phyloP scores from a whole-genome alignment of 2,797 vertebrate genomes.

The Enteromius anoplus region DNA sequence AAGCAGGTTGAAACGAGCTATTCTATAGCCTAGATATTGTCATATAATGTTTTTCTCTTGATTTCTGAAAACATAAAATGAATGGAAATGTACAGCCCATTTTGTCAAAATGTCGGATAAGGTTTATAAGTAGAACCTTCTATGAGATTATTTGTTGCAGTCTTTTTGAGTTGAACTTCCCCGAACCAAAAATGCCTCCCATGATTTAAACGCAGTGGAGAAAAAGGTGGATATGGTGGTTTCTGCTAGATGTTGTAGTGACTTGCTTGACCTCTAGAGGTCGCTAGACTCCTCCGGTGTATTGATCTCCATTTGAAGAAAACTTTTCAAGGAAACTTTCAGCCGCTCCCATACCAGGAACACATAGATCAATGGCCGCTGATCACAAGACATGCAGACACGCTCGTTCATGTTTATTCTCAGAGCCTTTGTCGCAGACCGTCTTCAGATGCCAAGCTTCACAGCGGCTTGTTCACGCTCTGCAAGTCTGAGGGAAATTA shows the following conservation, averaged over 20 bases:
- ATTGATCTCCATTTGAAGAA: constrained; percentile 29
- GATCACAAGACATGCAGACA: constrained; percentile 43
- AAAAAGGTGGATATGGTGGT: background rate
- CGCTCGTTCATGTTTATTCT: constrained; percentile 46
- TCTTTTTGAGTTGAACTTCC: background rate
- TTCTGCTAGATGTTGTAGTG: background rate
- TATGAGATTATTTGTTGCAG: too few relatives aligned
- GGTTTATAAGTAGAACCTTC: background rate
- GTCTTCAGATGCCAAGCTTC: constrained; percentile 51
- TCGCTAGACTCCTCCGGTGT: constrained; percentile 51
- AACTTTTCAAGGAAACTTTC: constrained; percentile 46
- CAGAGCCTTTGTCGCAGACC: constrained; percentile 44
- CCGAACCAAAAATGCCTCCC: background rate
- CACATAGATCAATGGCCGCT: constrained; percentile 38
- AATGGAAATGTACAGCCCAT: background rate
- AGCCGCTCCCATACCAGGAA: constrained; percentile 41
- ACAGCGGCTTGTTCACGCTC: constrained; percentile 60
- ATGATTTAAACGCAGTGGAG: background rate
- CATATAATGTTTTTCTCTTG: background rate
- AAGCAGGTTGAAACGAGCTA: background rate
- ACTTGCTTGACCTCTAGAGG: constrained; percentile 55
- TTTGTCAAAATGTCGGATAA: background rate
- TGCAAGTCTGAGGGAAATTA: constrained; percentile 59
- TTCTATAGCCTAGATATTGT: background rate
- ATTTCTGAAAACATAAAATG: background rate